Conservation (phyloP, 2,888 invertebrate species). For the Calameuta pallipes region DNA sequence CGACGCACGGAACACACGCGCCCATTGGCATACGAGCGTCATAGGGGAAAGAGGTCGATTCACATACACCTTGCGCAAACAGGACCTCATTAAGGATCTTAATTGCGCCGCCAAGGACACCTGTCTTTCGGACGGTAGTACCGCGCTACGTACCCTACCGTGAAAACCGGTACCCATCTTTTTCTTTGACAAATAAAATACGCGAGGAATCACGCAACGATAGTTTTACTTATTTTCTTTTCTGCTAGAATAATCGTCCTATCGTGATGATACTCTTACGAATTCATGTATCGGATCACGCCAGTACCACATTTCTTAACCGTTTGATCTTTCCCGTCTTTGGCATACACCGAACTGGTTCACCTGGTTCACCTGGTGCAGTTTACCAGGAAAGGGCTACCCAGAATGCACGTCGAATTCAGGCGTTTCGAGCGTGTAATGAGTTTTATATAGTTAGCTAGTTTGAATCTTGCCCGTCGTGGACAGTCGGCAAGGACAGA, state of each 20-base stretch:
- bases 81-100: conserved; percentile 15
- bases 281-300: not conserved
- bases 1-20: not conserved
- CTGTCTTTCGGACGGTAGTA: conserved; percentile 20
- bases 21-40: conserved; percentile 9
- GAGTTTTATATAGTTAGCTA: not conserved
- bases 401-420: not conserved
- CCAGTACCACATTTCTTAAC: not conserved
- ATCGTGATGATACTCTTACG: not conserved
- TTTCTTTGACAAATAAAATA: not conserved
- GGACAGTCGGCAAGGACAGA: not conserved
- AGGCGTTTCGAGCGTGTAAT: not conserved
- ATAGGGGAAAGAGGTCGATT: conserved; percentile 18
- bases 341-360: not conserved
- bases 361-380: not conserved
- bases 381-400: not conserved
- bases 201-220: not conserved
- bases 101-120: conserved; percentile 5
- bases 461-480: not conserved
- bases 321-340: not conserved
- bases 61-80: conserved; percentile 12
- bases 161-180: not conserved
- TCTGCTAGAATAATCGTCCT: not conserved
- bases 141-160: conserved; percentile 3
- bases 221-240: not conserved